Percentiles rank a stretch among this genome's conserved stretches.
phyloP scores from a whole-genome alignment of 2,888 invertebrate genomes.

The Actias luna region DNA sequence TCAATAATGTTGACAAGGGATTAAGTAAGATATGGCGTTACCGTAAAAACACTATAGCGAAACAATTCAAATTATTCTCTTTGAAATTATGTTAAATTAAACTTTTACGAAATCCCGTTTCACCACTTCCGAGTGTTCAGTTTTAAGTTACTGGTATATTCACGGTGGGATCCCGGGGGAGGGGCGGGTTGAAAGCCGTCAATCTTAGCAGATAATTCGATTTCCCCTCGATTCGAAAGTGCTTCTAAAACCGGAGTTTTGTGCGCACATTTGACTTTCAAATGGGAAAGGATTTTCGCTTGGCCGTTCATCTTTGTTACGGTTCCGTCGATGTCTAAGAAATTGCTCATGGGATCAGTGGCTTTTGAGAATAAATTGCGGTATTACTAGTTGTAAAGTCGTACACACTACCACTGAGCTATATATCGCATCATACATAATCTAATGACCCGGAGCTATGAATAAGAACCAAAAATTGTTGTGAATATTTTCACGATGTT shows the following conservation, averaged over 20 bases:
- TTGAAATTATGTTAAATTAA: background rate
- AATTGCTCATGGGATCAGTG: background rate
- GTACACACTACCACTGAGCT: too few species aligned
- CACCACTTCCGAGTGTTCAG: background rate
- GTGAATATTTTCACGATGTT: too few species aligned
- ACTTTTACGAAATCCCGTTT: background rate
- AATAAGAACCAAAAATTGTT: too few species aligned
- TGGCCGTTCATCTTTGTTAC: background rate
- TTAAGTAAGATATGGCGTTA: too few species aligned
- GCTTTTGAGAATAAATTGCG: background rate
- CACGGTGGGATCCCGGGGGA: slow-evolving; percentile 3
- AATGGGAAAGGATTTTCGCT: background rate
- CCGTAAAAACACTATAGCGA: too few species aligned
- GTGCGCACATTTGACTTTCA: slow-evolving; percentile 9
- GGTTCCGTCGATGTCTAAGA: background rate
- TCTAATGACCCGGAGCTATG: too few species aligned
- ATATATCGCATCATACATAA: too few species aligned
- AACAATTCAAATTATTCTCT: background rate
- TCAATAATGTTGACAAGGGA: too few species aligned
- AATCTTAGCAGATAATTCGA: slow-evolving; percentile 9
- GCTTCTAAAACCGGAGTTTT: slow-evolving; percentile 5
- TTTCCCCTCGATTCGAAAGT: slow-evolving; percentile 7
- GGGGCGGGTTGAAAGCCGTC: slow-evolving; percentile 11
- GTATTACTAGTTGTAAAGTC: too few species aligned
- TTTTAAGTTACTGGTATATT: slow-evolving; percentile 6